Base-by-base conservation (phyloP, 2,888 invertebrate genomes). In the Orthosia incerta region DNA sequence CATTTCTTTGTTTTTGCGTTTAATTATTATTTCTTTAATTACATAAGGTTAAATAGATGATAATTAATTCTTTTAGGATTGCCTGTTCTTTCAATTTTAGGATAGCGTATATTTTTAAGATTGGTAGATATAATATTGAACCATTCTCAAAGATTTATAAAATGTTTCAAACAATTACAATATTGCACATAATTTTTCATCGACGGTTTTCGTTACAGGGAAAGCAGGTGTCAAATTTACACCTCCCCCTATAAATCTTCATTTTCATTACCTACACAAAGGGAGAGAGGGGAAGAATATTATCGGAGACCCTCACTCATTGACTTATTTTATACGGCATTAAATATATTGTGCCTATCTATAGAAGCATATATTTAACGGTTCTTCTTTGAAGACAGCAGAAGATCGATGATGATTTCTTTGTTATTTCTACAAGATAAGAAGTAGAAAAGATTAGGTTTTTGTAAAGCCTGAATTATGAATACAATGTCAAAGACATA, bases 171-270 rank as follows among this genome's bases (percentile, higher is more conserved):
- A 76, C 66, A 86, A 79, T 76, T 83, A 76, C 48, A 73, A 75
- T 63, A 75, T 77, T 74, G 71, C 61, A 73, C 74, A 76, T 74
- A 80, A 86, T 86, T 85, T 83, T 86, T 83, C 76, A 77, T 80
- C 66, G 26, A 67, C 39, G 56, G 64, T 77, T 74, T 79, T 71
- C 45, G 75, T 62, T 79, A 74, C 71, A 76, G 53, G 56, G 74
- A 79, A 79, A 77, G 79, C 76, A 81, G 83, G 87, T 87, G 86
- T 85, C 74, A 87, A 85, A 76, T 75, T 76, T 84, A 71, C 72
- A 67, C 81, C 78, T 76, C 76, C 83, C 73, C 76, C 76, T 76
- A 86, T 89, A 88, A 84, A 87, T 88, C 86, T 88, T 84, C 85
- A 88, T 86, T 89, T 87, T 86, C 83, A 85, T 86, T 87, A 82